A percentile compares a stretch with the other conserved stretches of the same genome.
Conservation (phyloP, 2,113 vertebrate genomes). For the Apteryx owenii region DNA sequence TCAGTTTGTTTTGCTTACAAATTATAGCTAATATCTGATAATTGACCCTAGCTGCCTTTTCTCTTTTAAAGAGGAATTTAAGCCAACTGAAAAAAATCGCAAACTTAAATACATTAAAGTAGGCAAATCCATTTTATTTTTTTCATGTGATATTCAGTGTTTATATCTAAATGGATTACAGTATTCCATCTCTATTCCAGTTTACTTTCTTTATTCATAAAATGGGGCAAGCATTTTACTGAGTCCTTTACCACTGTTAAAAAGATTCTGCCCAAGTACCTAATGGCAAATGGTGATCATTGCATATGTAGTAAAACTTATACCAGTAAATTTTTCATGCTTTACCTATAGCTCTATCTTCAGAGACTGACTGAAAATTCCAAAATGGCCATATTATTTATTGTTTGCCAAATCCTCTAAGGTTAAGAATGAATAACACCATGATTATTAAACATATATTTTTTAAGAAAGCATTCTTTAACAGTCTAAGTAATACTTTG, state of each 20-base stretch:
- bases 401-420: too few relatives aligned
- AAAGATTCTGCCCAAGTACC: neutral
- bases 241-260: neutral
- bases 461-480: neutral
- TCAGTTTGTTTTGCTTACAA: slow-evolving; percentile 21
- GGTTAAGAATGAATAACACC: neutral
- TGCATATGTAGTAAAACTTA: neutral
- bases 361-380: neutral
- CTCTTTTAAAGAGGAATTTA: neutral
- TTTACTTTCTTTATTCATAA: neutral
- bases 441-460: neutral
- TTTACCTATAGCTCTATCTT: neutral
- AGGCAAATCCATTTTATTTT: neutral
- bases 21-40: slow-evolving; percentile 51
- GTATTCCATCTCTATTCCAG: neutral
- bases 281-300: neutral
- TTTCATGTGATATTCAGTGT: neutral
- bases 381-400: neutral
- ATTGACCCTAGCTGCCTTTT: neutral
- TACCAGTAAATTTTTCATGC: neutral
- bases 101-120: neutral
- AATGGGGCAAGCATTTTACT: neutral
- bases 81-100: neutral
- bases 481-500: neutral
- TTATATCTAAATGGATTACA: neutral